Base-by-base conservation (phyloP, 2,113 vertebrate genomes). In the Beaufortia kweichowensis region DNA sequence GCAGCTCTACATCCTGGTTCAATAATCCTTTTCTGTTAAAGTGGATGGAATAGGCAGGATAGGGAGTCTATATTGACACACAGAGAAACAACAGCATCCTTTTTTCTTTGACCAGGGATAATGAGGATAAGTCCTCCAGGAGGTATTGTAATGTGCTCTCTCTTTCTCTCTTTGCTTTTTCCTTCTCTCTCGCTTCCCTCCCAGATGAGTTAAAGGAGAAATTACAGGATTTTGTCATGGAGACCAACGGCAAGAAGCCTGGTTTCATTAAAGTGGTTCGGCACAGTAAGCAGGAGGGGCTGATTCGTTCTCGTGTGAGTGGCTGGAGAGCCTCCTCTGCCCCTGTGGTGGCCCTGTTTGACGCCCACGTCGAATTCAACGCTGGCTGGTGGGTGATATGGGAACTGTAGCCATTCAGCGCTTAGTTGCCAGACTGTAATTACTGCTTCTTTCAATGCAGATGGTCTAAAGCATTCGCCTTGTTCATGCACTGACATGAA, bases 301-400 rank as follows among this genome's bases (percentile, higher is more conserved):
- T 99, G 82, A 99, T 98, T 82, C 94, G 96, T 0, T 95, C 97
- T 7, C 90, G 97, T 14, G 96, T 99, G 83, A 98, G 96, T 0
- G 97, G 97, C 41, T 98, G 96, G 96, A 91, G 96, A 71, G 95
- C 84, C 0, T 95, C 96, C 56, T 94, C 94, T 0, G 96, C 96
- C 0, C 96, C 96, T 0, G 94, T 99, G 0, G 96, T 99, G 19
- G 97, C 96, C 0, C 94, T 99, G 63, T 98, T 99, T 28, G 97
- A 99, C 80, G 96, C 97, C 82, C 96, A 99, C 0, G 95, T 99
- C 67, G 97, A 99, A 84, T 99, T 99, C 88, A 97, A 89, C 9
- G 91, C 94, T 64, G 95, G 96, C 77, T 99, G 97, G 96, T 98
- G 91, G 79, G 94, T 94, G 39, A 57, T 28, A 41, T 56, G 6